These are phyloP conservation scores for Anagrus nilaparvatae DNA, from an alignment of 1,140 invertebrate genomes.

Conservation along the genomic window DNA sequence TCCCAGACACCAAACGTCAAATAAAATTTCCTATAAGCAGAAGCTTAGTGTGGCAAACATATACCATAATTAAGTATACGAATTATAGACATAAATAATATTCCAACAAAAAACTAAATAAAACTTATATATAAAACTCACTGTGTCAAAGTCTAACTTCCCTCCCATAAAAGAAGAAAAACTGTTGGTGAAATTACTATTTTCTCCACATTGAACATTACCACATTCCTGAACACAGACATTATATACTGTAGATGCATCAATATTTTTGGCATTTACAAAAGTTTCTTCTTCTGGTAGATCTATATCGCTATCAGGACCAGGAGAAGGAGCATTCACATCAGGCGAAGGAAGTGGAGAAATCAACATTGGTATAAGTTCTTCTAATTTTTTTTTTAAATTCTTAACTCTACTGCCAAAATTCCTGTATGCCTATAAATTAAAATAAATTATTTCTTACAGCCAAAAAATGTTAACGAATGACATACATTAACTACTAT, in stretches of 20 bases:
- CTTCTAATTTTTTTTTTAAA: constrained; percentile 74
- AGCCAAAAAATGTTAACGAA: constrained; percentile 1
- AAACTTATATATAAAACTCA: constrained; percentile 19
- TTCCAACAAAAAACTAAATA: too few species aligned
- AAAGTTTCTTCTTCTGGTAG: constrained; percentile 47
- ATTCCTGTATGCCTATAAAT: constrained; percentile 76
- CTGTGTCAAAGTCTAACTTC: constrained; percentile 40
- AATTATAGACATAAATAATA: too few species aligned
- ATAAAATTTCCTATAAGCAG: too few species aligned
- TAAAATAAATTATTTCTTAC: constrained; percentile 14
- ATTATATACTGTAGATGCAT: constrained; percentile 36
- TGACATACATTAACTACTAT: constrained; percentile 80
- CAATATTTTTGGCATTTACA: constrained; percentile 32
- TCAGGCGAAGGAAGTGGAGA: constrained; percentile 65
- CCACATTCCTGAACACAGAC: constrained; percentile 39
- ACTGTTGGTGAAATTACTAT: constrained; percentile 33
- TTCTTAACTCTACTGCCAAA: constrained; percentile 78
- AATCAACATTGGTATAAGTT: constrained; percentile 54
- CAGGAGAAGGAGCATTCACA: constrained; percentile 73
- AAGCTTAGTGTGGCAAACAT: too few species aligned
- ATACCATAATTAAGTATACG: too few species aligned
- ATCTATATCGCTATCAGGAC: constrained; percentile 67
- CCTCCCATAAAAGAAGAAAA: constrained; percentile 40
- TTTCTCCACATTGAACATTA: constrained; percentile 23
- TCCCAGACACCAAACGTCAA: too few species aligned